Percentiles rank a stretch among this genome's conserved stretches.
These are phyloP conservation scores for Notechis scutatus DNA, from an alignment of 2,113 vertebrate species.

Conservation along the genomic window DNA sequence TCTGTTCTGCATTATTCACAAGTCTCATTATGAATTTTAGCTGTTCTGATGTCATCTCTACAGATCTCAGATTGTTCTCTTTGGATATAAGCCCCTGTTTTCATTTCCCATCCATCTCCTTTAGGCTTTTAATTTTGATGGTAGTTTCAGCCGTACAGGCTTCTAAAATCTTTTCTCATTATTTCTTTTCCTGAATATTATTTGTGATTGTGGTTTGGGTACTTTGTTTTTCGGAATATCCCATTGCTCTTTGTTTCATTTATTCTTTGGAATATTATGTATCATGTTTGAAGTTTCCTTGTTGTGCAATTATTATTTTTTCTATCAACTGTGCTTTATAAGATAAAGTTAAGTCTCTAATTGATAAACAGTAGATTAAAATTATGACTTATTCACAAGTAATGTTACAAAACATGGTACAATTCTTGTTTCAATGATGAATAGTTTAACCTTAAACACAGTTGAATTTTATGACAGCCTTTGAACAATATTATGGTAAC, in stretches of 20 bases:
- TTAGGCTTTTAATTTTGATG: neutral
- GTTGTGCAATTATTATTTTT: neutral
- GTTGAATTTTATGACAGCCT: neutral
- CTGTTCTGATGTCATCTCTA: neutral
- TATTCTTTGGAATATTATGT: neutral
- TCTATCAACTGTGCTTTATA: neutral
- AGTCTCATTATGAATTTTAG: neutral
- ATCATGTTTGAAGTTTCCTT: neutral
- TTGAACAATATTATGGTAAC: neutral
- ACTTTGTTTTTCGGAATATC: neutral
- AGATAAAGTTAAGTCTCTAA: neutral
- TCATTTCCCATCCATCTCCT: neutral
- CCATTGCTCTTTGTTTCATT: neutral
- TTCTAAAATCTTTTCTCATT: neutral
- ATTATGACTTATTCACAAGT: neutral
- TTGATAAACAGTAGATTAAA: neutral
- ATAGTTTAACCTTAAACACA: neutral
- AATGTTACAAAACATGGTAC: neutral
- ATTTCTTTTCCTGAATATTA: neutral
- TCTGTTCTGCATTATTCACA: neutral
- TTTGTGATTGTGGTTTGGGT: neutral
- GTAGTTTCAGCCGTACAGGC: neutral
- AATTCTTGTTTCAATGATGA: neutral
- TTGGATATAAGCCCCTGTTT: neutral
- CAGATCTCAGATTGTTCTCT: neutral